These are phyloP conservation scores for Dione juno DNA, from an alignment of 2,888 invertebrate genomes.

Conservation along the genomic window DNA sequence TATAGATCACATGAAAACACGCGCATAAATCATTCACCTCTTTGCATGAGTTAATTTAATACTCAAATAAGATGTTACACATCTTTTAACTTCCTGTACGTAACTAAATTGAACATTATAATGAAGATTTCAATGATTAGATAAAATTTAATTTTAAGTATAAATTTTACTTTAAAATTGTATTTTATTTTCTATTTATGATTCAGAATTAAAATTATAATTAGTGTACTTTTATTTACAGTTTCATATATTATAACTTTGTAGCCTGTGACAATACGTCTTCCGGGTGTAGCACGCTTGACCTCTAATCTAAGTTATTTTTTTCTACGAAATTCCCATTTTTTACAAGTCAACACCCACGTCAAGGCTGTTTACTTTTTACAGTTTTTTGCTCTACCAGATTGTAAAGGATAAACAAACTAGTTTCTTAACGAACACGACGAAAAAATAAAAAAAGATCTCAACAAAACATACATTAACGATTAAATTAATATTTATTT, in stretches of 20 bases:
- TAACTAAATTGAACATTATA: slow-evolving; percentile 4
- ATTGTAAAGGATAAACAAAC: slow-evolving; percentile 44
- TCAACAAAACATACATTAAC: slow-evolving; percentile 41
- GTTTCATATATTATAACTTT: not conserved
- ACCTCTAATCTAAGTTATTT: slow-evolving; percentile 41
- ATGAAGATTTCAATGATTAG: not conserved
- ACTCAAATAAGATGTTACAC: slow-evolving; percentile 22
- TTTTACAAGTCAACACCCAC: slow-evolving; percentile 46
- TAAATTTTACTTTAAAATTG: no score
- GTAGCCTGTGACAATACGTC: not conserved
- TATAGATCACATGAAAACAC: slow-evolving; percentile 28
- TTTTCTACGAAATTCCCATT: slow-evolving; percentile 42
- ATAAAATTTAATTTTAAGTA: no score
- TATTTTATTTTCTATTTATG: no score
- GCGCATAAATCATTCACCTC: slow-evolving; percentile 44
- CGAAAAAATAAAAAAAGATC: slow-evolving; percentile 39
- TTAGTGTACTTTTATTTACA: no score
- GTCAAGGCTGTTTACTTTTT: slow-evolving; percentile 47
- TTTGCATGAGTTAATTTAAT: slow-evolving; percentile 33
- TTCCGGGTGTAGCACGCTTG: slow-evolving; percentile 5
- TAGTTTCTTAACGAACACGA: slow-evolving; percentile 38
- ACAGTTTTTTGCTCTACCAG: slow-evolving; percentile 39
- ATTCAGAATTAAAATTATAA: not conserved
- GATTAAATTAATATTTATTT: slow-evolving; percentile 38
- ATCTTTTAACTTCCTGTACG: slow-evolving; percentile 6